Conservation (phyloP, 2,888 invertebrate genomes). For the Nycteola revayana region DNA sequence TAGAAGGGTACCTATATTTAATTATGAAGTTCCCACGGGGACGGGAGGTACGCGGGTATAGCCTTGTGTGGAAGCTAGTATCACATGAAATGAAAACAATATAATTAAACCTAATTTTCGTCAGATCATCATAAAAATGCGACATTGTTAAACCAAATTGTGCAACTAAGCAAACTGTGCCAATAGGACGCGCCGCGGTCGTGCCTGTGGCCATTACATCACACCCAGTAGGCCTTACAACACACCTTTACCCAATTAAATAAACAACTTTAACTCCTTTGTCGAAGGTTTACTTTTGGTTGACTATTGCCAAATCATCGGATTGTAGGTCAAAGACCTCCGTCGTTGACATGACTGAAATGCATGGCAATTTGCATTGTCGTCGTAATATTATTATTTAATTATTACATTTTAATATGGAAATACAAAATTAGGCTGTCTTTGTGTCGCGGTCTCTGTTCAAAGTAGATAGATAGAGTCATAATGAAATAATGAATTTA, state of each 20-base stretch:
- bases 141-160: conserved; percentile 26
- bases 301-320: not conserved
- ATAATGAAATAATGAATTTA: too few species aligned
- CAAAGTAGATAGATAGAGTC: too few species aligned
- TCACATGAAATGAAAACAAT: too few species aligned
- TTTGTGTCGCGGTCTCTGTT: too few species aligned
- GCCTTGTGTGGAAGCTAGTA: too few species aligned
- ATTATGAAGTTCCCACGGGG: too few species aligned
- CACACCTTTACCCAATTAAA: conserved; percentile 28
- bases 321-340: conserved; percentile 40
- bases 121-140: conserved; percentile 2
- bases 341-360: conserved; percentile 16
- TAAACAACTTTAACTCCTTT: conserved; percentile 2
- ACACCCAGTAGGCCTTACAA: conserved; percentile 45
- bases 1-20: too few species aligned
- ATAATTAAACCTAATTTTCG: too few species aligned
- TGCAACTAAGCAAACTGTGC: conserved; percentile 48
- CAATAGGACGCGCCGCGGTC: conserved; percentile 45
- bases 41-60: too few species aligned
- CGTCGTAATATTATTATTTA: conserved; percentile 14
- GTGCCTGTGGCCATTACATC: conserved; percentile 51
- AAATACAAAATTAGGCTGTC: not conserved
- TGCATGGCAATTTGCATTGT: conserved; percentile 33
- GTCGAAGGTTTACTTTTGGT: too few species aligned
- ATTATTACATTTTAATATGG: not conserved